These are phyloP conservation scores for Poicephalus gulielmi DNA, from an alignment of 2,113 vertebrate species.

Conservation along the genomic window DNA sequence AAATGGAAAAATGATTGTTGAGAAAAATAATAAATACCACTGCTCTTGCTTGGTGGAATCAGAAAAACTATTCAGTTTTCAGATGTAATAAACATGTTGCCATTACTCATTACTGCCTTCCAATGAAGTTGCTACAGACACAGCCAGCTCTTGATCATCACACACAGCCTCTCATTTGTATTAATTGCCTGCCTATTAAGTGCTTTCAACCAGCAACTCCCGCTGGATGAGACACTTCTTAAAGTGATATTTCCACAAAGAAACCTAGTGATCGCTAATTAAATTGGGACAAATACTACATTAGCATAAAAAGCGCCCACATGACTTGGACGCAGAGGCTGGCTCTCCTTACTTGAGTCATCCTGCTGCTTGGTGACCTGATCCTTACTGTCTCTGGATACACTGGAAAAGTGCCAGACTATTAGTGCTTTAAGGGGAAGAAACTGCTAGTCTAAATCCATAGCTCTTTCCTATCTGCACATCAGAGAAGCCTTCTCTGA, in stretches of 20 bases:
- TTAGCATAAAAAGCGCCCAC: not conserved
- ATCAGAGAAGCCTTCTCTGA: not conserved
- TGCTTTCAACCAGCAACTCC: constrained; percentile 8
- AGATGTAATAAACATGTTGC: not conserved
- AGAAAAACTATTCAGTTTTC: not conserved
- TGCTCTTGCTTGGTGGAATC: not conserved
- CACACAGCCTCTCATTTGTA: not conserved
- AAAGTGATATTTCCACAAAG: not conserved
- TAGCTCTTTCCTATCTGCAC: not conserved
- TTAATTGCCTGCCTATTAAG: constrained; percentile 46
- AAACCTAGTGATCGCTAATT: constrained; percentile 16
- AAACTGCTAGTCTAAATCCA: not conserved
- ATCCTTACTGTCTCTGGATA: not conserved
- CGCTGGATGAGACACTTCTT: not conserved
- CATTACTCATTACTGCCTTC: not conserved
- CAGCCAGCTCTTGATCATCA: not conserved
- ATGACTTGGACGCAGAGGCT: not conserved
- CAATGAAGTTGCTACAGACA: constrained; percentile 21
- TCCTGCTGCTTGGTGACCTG: not conserved
- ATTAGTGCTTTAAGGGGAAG: not conserved
- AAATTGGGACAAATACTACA: not conserved
- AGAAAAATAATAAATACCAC: not conserved
- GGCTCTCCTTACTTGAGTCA: not conserved
- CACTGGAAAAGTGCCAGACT: not conserved
- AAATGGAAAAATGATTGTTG: not conserved